Base-by-base conservation (phyloP, 1,140 invertebrate genomes). In the Cecropterus lyciades region DNA sequence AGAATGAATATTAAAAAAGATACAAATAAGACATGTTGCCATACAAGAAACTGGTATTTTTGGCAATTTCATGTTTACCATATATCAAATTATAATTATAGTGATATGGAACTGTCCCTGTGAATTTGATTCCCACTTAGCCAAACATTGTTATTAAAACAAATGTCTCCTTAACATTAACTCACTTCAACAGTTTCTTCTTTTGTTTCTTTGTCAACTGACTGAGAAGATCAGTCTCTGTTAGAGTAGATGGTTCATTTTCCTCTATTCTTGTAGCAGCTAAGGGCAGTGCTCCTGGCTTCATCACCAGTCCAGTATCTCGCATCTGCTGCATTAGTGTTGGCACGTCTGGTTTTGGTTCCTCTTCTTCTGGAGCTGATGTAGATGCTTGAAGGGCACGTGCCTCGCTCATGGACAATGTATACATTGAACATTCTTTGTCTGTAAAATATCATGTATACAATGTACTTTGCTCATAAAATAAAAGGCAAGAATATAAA, bases 401-500 rank as follows among this genome's bases (percentile, higher is more conserved):
- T 0, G 94, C 94, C 77, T 94, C 94, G 78, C 93, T 94, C 93
- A 96, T 95, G 2, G 96, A 96, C 77, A 98, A 94, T 82, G 97
- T 97, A 75, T 98, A 99, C 89, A 99, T 94, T 30, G 97, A 97
- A 93, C 98, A 99, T 92, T 98, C 98, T 89, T 96, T 97, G 81
- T 98, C 96, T 95, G 74, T 40, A 93, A 93, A 72, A 43, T 7
- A 56, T 40, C 5, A 14, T 6, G 1, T 43, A n/a, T n/a, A n/a
- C n/a, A 40, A 40, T 40, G n/a, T 40, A 2, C 2, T 1, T 5
- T n/a, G 1, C 0, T 40, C 6, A 40, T n/a, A 40, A n/a, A 40
- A n/a, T 40, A 40, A 20, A 20, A n/a, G n/a, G n/a, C n/a, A n/a
- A n/a, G n/a, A n/a, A n/a, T n/a, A n/a, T n/a, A n/a, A n/a, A n/a